Evolutionary conservation across 1,140 invertebrate genomes (phyloP).

Genomic region (Eriocheir sinensis): DNA sequence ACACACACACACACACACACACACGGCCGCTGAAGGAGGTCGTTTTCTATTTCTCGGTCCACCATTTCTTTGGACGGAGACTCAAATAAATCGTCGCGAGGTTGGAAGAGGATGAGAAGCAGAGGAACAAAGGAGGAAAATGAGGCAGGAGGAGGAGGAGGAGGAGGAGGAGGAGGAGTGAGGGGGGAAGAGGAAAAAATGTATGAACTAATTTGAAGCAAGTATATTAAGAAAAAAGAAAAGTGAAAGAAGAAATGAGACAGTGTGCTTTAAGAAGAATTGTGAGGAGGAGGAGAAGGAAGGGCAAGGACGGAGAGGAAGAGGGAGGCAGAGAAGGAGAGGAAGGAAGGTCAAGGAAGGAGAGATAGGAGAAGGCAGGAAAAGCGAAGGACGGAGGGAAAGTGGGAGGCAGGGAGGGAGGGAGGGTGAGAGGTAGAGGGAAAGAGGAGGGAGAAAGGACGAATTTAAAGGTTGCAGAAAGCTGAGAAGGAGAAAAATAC

Average conservation of each 20-base stretch:
- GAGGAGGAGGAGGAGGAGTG: no score
- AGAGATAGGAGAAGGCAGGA: background rate
- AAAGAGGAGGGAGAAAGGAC: no score
- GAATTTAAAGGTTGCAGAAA: no score
- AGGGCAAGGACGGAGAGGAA: background rate
- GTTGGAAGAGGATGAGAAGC: background rate
- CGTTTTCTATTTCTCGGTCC: no score
- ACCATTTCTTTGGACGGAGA: no score
- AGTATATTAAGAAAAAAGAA: background rate
- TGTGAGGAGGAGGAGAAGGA: background rate
- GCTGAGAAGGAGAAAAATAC: no score
- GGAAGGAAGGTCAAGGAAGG: background rate
- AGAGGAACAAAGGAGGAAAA: background rate
- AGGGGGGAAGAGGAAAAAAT: background rate
- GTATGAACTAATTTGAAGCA: background rate
- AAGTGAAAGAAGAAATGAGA: background rate
- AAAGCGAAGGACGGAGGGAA: background rate
- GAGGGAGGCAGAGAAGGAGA: background rate
- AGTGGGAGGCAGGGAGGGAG: background rate
- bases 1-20: conserved; percentile 27
- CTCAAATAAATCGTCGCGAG: no score
- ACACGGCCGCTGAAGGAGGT: background rate
- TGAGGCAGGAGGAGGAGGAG: background rate
- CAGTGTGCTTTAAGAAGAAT: background rate
- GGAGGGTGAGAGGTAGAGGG: background rate